Base-by-base conservation (phyloP, 2,888 invertebrate genomes). In the Sarcophaga carnaria region DNA sequence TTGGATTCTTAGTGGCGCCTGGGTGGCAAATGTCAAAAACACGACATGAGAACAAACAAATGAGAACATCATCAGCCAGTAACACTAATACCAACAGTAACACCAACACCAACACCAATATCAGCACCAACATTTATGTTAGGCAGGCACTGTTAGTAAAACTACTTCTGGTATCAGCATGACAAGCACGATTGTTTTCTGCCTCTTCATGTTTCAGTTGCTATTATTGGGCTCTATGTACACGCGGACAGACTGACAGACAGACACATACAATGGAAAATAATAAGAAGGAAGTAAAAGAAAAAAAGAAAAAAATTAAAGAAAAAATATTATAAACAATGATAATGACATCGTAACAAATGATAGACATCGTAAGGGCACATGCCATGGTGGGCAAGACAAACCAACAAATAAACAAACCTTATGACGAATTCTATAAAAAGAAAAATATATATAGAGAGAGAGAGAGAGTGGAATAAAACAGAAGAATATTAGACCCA, bases 11-110 rank as follows among this genome's bases (percentile, higher is more conserved):
- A 67, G 54, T 85, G 89, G 89, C 88, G 88, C 85, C 89, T 80
- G 82, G 74, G 69, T 88, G 89, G 83, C 87, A 89, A 88, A 82
- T 88, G 88, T 88, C 88, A 88, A 62, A 80, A 85, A 84, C 85
- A 87, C 67, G 83, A 84, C 45, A 74, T 66, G 80, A 37, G 37
- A 62, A 82, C 77, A 80, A 77, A 83, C 76, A 85, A 75, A 88
- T 78, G 79, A 80, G 70, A 81, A 80, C 79, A 86, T 74, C 72
- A 77, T 71, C 71, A 67, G 10, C 62, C 22, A 62, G 62, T 62
- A 62, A 62, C 59, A 72, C 72, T 20, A 10, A 72, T n/a, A n/a
- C 14, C 72, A 37, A n/a, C 25, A 67, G 67, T 37, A 77, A 45
- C 85, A 80, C 12, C 67, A 77, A 2, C 49, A 27, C 49, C 54